Conservation (phyloP, 2,113 vertebrate species). For the Tor tambroides region DNA sequence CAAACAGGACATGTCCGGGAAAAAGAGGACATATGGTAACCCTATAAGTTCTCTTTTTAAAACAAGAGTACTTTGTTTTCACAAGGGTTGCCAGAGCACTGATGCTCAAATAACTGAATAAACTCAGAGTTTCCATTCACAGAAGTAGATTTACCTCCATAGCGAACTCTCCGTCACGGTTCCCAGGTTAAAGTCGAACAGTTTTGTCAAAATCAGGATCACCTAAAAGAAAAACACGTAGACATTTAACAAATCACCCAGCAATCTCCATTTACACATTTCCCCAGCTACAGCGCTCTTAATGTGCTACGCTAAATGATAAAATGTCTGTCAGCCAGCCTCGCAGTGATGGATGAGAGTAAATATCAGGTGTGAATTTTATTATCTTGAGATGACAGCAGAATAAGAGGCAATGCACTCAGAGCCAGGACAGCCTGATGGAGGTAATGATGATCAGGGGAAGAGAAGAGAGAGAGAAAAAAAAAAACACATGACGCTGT, state of each 20-base stretch:
- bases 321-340: constrained; percentile 36
- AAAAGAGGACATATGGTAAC: neutral
- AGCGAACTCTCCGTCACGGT: constrained; percentile 95
- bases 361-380: constrained; percentile 53
- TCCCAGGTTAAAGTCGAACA: constrained; percentile 94
- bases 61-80: neutral
- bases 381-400: constrained; percentile 59
- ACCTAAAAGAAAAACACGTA: constrained; percentile 75
- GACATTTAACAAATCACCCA: constrained; percentile 54
- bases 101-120: neutral
- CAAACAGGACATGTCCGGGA: too few relatives aligned
- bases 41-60: neutral
- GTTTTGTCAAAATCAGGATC: constrained; percentile 95
- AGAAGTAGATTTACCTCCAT: constrained; percentile 84
- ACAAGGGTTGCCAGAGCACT: neutral
- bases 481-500: neutral
- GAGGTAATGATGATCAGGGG: constrained; percentile 54
- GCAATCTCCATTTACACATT: constrained; percentile 23
- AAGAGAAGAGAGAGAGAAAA: neutral
- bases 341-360: constrained; percentile 37
- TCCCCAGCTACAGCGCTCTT: constrained; percentile 15
- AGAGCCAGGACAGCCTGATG: constrained; percentile 65
- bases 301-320: constrained; percentile 46
- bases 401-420: constrained; percentile 65
- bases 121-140: constrained; percentile 2